Conservation (phyloP, 2,888 invertebrate species). For the Pandemis cinnamomeana region DNA sequence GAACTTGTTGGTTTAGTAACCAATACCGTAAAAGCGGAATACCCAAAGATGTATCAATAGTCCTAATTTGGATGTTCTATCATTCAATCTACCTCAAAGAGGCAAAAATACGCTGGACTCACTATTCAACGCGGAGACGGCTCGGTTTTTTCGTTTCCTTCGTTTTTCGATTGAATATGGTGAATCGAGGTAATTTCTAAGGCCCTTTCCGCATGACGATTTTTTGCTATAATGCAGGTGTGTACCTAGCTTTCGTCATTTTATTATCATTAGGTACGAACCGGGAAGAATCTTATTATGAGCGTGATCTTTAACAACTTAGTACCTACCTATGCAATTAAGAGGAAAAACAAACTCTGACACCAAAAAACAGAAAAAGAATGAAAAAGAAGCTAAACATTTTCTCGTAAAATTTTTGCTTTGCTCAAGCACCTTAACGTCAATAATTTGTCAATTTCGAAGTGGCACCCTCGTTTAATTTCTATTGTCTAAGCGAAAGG, state of each 20-base stretch:
- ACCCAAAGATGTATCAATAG: constrained; percentile 9
- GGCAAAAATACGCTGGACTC: not conserved
- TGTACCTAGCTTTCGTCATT: too few relatives aligned
- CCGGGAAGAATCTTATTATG: too few relatives aligned
- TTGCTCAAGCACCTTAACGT: too few relatives aligned
- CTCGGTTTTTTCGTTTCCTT: not conserved
- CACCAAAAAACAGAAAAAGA: too few relatives aligned
- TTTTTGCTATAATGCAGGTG: not conserved
- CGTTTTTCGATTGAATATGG: not conserved
- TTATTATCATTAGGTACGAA: not conserved
- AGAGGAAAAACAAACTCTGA: too few relatives aligned
- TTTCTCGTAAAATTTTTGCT: too few relatives aligned
- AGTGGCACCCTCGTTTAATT: too few relatives aligned
- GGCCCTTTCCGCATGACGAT: not conserved
- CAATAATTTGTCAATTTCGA: too few relatives aligned
- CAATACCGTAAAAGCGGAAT: constrained; percentile 10
- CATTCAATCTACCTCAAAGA: not conserved
- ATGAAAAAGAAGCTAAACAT: too few relatives aligned
- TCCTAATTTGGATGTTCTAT: constrained; percentile 3
- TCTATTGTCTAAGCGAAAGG: too few relatives aligned
- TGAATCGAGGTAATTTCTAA: not conserved
- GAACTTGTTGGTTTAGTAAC: constrained; percentile 1
- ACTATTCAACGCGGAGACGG: not conserved
- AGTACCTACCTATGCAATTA: too few relatives aligned
- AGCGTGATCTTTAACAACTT: too few relatives aligned